Base-by-base conservation (phyloP, 2,113 vertebrate genomes). In the Sinosuthora webbiana region DNA sequence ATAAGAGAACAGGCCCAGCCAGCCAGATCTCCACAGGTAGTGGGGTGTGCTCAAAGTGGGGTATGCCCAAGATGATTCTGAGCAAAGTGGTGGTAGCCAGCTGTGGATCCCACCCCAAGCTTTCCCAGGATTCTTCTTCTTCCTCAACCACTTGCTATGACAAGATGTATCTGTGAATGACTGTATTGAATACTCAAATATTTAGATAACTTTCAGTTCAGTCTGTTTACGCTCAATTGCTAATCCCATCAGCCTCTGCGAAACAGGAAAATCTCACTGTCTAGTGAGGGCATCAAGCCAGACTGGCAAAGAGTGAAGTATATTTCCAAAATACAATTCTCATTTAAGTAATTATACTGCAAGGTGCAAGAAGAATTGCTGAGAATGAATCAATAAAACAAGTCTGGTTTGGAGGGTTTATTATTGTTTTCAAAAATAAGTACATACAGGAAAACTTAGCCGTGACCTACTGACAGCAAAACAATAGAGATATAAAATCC, bases 21-120 rank as follows among this genome's bases (percentile, higher is more conserved):
- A 53, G 33, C 6, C 24, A 37, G 12, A 64, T 41, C 41, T 65
- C 37, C 0, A 0, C 12, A 33, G 27, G 37, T 7, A 35, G 4
- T 8, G 15, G 16, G 13, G 6, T 37, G 8, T 5, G 4, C 33
- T 82, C 33, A 31, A 42, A 18, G 25, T 11, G 53, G 11, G 22
- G 3, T 22, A 57, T 13, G 18, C 13, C 23, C 22, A 11, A 15
- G 15, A 28, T 9, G 9, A 64, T 76, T 52, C 59, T 2, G 0
- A 59, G 28, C 15, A 47, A 63, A 62, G 47, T 0, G 3, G 23
- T 82, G 9, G n/a, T 64, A 84, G 20, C 7, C 27, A 30, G 41
- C 15, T 77, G 31, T 56, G 37, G 14, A 62, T 70, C 37, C 31
- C 11, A 49, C 21, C 33, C 53, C 31, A 35, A 3, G 2, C 62